Percentiles rank a stretch among this genome's conserved stretches.
Evolutionary conservation across 2,797 vertebrate species (phyloP).

Genomic region (Neosilurus mollespiculum): DNA sequence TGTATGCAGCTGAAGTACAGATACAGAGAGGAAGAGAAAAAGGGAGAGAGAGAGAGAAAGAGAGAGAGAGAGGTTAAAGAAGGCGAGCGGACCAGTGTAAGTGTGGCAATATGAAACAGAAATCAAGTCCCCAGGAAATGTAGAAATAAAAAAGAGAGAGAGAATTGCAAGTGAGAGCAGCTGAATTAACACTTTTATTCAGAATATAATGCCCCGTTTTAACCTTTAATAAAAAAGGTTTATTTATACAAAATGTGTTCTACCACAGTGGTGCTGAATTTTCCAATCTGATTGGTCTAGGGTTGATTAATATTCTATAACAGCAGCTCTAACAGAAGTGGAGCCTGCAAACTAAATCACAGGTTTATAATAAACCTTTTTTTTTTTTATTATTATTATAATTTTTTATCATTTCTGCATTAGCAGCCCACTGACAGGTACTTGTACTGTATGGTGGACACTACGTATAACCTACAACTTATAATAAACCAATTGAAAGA

Average conservation of each 20-base stretch:
- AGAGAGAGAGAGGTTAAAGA: constrained; percentile 23
- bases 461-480: not conserved
- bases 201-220: not conserved
- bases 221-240: not conserved
- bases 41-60: constrained; percentile 27
- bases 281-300: not conserved
- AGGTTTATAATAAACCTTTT: not conserved
- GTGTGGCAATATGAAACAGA: not conserved
- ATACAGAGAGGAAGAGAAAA: constrained; percentile 13
- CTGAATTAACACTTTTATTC: not conserved
- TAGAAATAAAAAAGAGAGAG: not conserved
- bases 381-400: not conserved
- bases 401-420: not conserved
- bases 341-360: not conserved
- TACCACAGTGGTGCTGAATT: not conserved
- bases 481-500: not conserved
- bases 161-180: constrained; percentile 1
- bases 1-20: constrained; percentile 62
- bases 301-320: not conserved
- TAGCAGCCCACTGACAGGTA: not conserved
- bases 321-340: not conserved
- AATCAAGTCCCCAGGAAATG: not conserved
- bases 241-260: not conserved
- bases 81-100: not conserved
- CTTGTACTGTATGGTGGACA: too few relatives aligned